Evolutionary conservation across 1,140 invertebrate species (phyloP), one percentile per base, ranked within the genome.

Genomic region (Drosophila pseudoananassae): DNA sequence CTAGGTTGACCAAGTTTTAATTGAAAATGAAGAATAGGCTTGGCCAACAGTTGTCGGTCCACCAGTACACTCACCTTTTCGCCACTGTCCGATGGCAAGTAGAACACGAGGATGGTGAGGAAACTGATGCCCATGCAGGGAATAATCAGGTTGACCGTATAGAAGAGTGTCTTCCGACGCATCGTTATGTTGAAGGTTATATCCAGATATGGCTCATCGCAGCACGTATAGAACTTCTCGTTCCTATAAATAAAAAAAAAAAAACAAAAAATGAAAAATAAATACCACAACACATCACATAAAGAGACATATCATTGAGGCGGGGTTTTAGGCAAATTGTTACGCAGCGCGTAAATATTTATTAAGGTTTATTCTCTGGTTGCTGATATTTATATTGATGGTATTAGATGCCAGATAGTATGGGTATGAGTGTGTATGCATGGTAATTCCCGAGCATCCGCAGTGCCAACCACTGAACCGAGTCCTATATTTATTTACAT

Each of bases 171-270:
- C 93, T 99, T 99, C 70, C 98, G 93, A 80, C 99, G 93, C 95
- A 99, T 98, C 25, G 98, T 99, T 69, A 99, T 99, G 93, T 99
- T 99, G 93, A 99, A 99, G 36, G 98, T 99, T 89, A 99, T 99
- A 93, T 99, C 98, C 91, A 99, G 93, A 92, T 98, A 98, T 31
- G 97, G 97, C 92, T 98, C 97, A 92, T 98, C 96, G 92, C 98
- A 99, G 93, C 98, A 99, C 54, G 98, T 98, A 94, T 99, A 99
- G 93, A 96, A 98, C 88, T 98, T 98, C 92, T 98, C 97, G 91
- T 98, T 98, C 90, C 97, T 97, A 93, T 20, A 20, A 20, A n/a
- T n/a, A n/a, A 20, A 20, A 3, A 20, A 20, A 20, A 20, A 20
- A 20, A 3, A 3, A 20, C 17, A 3, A 4, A 93, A 92, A 74